A percentile compares a stretch with the other conserved stretches of the same genome.
phyloP scores from a whole-genome alignment of 2,113 vertebrate genomes.

The Carassius carassius region DNA sequence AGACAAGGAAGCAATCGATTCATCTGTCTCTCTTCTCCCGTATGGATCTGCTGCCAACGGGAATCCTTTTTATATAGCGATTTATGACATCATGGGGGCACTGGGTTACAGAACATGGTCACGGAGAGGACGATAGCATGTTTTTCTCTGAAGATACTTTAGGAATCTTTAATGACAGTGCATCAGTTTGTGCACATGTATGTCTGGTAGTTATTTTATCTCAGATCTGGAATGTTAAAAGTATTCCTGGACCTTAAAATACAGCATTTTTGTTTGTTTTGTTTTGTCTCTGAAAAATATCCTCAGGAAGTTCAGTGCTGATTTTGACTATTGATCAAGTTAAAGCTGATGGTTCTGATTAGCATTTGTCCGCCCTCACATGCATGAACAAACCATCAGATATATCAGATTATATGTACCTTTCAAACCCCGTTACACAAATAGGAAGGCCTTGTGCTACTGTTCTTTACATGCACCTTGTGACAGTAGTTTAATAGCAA shows the following conservation, averaged over 20 bases:
- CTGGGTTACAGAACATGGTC: conserved; percentile 47
- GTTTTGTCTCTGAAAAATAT: neutral
- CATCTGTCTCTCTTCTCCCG: neutral
- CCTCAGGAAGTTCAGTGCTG: neutral
- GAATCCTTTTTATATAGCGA: conserved; percentile 19
- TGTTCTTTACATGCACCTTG: neutral
- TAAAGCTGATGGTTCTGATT: conserved; percentile 27
- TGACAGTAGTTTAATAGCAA: neutral
- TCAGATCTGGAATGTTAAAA: neutral
- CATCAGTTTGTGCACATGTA: neutral
- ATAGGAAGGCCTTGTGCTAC: neutral
- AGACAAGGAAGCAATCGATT: conserved; percentile 50
- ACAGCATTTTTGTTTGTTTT: neutral
- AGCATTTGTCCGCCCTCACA: neutral
- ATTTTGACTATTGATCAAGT: neutral
- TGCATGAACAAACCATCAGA: neutral
- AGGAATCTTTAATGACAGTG: neutral
- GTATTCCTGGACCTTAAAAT: neutral
- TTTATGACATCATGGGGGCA: conserved; percentile 35
- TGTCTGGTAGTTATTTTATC: conserved; percentile 1
- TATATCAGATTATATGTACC: conserved; percentile 11
- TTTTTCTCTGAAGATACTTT: neutral
- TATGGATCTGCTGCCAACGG: conserved; percentile 23
- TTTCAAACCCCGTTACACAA: conserved; percentile 4
- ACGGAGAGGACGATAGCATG: conserved; percentile 21